phyloP scores from a whole-genome alignment of 2,797 vertebrate species.

The Coranthus polyacanthus region DNA sequence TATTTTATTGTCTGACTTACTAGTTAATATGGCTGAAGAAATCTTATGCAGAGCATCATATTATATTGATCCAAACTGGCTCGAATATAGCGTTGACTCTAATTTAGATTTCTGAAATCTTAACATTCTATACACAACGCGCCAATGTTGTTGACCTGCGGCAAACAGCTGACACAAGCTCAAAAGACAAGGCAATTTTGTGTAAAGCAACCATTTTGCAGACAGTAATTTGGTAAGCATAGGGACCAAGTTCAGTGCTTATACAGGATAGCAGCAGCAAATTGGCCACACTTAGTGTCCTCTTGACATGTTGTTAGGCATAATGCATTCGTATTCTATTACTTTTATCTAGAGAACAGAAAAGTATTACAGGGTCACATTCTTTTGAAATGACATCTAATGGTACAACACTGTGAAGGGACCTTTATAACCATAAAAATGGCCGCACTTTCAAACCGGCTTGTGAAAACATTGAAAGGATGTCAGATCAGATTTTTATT shows the following conservation, averaged over 20 bases:
- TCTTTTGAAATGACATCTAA: slow-evolving; percentile 22
- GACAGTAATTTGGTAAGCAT: slow-evolving; percentile 29
- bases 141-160: slow-evolving; percentile 7
- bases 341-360: slow-evolving; percentile 18
- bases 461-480: slow-evolving; percentile 21
- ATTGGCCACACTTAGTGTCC: slow-evolving; percentile 42
- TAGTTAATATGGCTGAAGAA: neutral
- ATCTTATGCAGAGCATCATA: neutral
- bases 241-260: slow-evolving; percentile 32
- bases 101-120: slow-evolving; percentile 21
- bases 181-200: slow-evolving; percentile 40
- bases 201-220: slow-evolving; percentile 42
- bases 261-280: slow-evolving; percentile 41
- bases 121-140: slow-evolving; percentile 23
- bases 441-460: neutral
- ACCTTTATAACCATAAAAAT: slow-evolving; percentile 18
- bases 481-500: slow-evolving; percentile 3
- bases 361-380: slow-evolving; percentile 18
- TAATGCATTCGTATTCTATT: slow-evolving; percentile 36
- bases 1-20: neutral
- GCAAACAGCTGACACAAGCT: slow-evolving; percentile 23
- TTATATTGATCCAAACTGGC: slow-evolving; percentile 1
- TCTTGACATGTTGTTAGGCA: slow-evolving; percentile 45
- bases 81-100: slow-evolving; percentile 2
- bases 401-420: slow-evolving; percentile 18